These are phyloP conservation scores for Drosophila recens DNA, from an alignment of 2,888 invertebrate genomes.

Conservation along the genomic window DNA sequence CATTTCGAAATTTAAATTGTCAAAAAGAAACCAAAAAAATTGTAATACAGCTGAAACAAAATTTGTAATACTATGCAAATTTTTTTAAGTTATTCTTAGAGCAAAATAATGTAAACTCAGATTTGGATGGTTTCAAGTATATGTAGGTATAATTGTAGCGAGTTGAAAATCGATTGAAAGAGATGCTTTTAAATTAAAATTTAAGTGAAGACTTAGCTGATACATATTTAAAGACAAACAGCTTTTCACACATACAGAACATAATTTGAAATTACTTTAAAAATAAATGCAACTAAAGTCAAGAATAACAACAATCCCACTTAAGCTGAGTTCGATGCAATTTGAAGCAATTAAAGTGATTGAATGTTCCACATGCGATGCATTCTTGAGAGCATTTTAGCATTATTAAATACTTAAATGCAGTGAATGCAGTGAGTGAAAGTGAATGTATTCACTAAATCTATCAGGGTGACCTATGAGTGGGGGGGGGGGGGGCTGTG, in stretches of 20 bases:
- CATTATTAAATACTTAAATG: constrained; percentile 3
- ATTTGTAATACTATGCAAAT: too few relatives aligned
- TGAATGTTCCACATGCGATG: background rate
- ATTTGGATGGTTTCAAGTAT: too few relatives aligned
- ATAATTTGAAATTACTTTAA: background rate
- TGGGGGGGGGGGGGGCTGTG: background rate
- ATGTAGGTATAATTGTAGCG: too few relatives aligned
- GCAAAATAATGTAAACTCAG: too few relatives aligned
- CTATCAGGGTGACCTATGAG: background rate
- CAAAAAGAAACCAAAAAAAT: too few relatives aligned
- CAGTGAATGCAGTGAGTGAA: constrained; percentile 7
- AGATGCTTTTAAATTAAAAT: background rate
- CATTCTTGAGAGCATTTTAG: constrained; percentile 1
- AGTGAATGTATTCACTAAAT: constrained; percentile 7
- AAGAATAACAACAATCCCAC: background rate
- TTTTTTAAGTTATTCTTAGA: too few relatives aligned
- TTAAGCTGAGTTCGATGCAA: background rate
- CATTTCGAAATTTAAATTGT: too few relatives aligned
- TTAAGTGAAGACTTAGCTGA: background rate
- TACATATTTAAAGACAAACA: background rate
- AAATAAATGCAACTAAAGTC: background rate
- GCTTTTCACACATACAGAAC: background rate
- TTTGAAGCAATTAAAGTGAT: background rate
- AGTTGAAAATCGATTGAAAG: too few relatives aligned
- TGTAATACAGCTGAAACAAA: too few relatives aligned